These are phyloP conservation scores for Smittia sp. DNA, from an alignment of 2,888 invertebrate species.

Conservation along the genomic window DNA sequence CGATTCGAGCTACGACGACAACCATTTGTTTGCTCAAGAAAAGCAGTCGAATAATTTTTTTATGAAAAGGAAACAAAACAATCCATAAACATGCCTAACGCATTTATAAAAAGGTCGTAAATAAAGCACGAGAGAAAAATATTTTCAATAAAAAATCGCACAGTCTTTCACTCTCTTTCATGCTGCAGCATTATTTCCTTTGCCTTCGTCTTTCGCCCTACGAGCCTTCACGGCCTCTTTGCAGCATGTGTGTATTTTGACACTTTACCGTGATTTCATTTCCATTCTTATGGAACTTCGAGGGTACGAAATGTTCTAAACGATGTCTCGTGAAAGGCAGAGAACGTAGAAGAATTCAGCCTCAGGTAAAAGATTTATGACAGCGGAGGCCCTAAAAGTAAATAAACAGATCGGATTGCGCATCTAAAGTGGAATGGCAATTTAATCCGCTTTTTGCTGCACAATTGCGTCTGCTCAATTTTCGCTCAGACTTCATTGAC, in stretches of 20 bases:
- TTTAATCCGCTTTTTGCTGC: not conserved
- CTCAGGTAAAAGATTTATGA: slow-evolving; percentile 10
- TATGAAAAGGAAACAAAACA: slow-evolving; percentile 7
- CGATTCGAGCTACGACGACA: not conserved
- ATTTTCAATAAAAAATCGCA: not conserved
- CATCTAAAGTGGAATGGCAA: not conserved
- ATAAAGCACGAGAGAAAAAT: not conserved
- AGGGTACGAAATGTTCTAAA: not conserved
- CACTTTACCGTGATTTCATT: slow-evolving; percentile 12
- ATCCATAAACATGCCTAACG: slow-evolving; percentile 12
- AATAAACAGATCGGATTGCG: slow-evolving; percentile 8
- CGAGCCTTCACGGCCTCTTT: not conserved
- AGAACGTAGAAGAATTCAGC: not conserved
- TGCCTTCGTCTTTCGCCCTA: not conserved
- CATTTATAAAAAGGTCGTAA: slow-evolving; percentile 9
- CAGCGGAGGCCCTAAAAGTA: not conserved
- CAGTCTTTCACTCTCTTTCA: not conserved
- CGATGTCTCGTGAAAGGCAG: not conserved
- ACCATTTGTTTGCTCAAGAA: slow-evolving; percentile 5
- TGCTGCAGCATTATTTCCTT: not conserved
- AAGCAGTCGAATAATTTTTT: slow-evolving; percentile 2
- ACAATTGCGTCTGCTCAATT: not conserved
- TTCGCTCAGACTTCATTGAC: not conserved
- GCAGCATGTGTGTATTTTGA: not conserved
- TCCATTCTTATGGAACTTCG: not conserved